Conservation (phyloP, 35 echinoderm and acorn worm genomes). For the Stichopus chloronotus region DNA sequence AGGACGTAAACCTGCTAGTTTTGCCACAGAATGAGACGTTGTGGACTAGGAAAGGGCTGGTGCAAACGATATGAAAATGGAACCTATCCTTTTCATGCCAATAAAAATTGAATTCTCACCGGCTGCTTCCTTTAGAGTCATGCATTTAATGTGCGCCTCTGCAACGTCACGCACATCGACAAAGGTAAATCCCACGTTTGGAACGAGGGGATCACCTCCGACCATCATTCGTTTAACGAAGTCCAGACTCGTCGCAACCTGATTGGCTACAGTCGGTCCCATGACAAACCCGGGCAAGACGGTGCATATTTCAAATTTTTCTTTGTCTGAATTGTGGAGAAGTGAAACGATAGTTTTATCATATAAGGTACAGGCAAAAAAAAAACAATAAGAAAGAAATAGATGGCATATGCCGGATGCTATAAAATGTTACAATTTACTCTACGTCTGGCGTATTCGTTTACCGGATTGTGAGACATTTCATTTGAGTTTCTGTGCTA, state of each 20-base stretch:
- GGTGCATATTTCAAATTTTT: slow-evolving; percentile 51
- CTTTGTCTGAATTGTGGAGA: slow-evolving; percentile 12
- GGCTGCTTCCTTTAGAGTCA: slow-evolving; percentile 64
- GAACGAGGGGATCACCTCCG: slow-evolving; percentile 54
- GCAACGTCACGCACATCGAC: slow-evolving; percentile 80
- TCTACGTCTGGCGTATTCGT: background rate
- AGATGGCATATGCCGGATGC: too few relatives aligned
- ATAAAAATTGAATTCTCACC: slow-evolving; percentile 44
- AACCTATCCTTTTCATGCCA: too few relatives aligned
- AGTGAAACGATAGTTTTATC: background rate
- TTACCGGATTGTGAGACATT: too few relatives aligned
- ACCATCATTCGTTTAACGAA: slow-evolving; percentile 42
- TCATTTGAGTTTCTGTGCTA: too few relatives aligned
- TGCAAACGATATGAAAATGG: too few relatives aligned
- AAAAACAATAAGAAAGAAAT: background rate
- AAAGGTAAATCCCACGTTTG: slow-evolving; percentile 63
- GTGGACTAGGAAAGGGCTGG: too few relatives aligned
- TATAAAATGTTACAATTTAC: background rate
- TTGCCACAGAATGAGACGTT: too few relatives aligned
- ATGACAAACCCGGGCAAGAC: slow-evolving; percentile 31
- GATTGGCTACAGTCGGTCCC: slow-evolving; percentile 25
- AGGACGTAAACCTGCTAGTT: too few relatives aligned
- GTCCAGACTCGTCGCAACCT: slow-evolving; percentile 36
- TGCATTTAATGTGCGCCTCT: slow-evolving; percentile 68
- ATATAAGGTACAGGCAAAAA: background rate